phyloP scores from a whole-genome alignment of 1,140 invertebrate genomes.

The Micrasema longulum region DNA sequence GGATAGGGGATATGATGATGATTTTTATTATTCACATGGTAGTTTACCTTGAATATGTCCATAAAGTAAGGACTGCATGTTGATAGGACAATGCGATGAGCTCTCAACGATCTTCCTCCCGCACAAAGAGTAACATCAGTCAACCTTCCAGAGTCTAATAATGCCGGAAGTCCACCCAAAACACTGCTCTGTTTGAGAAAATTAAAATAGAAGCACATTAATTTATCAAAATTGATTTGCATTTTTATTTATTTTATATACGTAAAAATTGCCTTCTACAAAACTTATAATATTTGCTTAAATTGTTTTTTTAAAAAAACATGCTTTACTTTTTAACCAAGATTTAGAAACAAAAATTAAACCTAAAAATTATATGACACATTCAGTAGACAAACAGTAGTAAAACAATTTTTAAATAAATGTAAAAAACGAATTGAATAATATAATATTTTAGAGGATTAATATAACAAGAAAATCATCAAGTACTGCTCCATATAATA shows the following conservation, averaged over 20 bases:
- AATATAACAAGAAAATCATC: no score
- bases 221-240: background rate
- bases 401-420: no score
- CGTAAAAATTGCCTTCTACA: no score
- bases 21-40: no score
- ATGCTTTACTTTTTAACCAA: background rate
- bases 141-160: conserved; percentile 85
- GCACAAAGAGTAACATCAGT: conserved; percentile 92
- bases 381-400: no score
- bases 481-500: no score
- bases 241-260: background rate
- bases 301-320: background rate
- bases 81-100: conserved; percentile 89
- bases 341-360: no score
- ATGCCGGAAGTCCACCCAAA: conserved; percentile 83
- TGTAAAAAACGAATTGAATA: no score
- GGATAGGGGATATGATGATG: no score
- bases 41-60: conserved; percentile 86
- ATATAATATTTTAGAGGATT: no score
- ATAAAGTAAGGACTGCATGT: conserved; percentile 94
- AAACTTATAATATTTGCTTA: no score
- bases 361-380: no score
- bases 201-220: background rate
- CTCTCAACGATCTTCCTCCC: conserved; percentile 81
- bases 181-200: conserved; percentile 73